A percentile compares a stretch with the other conserved stretches of the same genome.
These are phyloP conservation scores for Sebastes taczanowskii DNA, from an alignment of 2,797 vertebrate genomes.

Conservation along the genomic window DNA sequence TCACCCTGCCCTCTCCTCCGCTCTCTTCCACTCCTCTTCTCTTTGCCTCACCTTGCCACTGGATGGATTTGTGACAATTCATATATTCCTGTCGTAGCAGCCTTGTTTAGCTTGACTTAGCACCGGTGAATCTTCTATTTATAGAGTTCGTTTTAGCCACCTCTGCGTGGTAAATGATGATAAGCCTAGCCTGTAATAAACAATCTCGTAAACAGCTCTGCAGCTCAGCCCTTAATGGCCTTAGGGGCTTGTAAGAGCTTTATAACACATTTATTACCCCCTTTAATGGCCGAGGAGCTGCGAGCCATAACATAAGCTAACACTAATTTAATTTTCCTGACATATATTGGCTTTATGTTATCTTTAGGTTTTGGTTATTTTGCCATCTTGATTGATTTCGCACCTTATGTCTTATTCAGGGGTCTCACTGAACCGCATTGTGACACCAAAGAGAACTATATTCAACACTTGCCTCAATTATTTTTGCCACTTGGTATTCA, in stretches of 20 bases:
- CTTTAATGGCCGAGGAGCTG: slow-evolving; percentile 76
- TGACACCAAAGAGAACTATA: slow-evolving; percentile 55
- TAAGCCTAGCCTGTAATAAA: slow-evolving; percentile 81
- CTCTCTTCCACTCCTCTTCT: slow-evolving; percentile 2
- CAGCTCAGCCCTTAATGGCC: slow-evolving; percentile 76
- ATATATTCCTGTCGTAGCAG: slow-evolving; percentile 13
- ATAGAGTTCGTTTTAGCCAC: slow-evolving; percentile 67
- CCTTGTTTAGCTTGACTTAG: slow-evolving; percentile 49
- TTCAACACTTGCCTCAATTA: slow-evolving; percentile 70
- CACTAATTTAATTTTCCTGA: slow-evolving; percentile 72
- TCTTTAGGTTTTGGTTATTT: slow-evolving; percentile 70
- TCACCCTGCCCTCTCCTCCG: slow-evolving; percentile 39
- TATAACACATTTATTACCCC: slow-evolving; percentile 83
- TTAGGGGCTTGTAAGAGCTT: slow-evolving; percentile 80
- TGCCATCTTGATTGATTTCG: slow-evolving; percentile 58
- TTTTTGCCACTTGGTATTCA: slow-evolving; percentile 73
- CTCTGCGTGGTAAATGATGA: slow-evolving; percentile 75
- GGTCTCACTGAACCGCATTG: slow-evolving; percentile 25
- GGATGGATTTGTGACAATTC: slow-evolving; percentile 46
- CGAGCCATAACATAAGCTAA: slow-evolving; percentile 73
- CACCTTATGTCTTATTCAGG: slow-evolving; percentile 18
- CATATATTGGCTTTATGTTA: slow-evolving; percentile 69
- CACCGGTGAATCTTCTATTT: slow-evolving; percentile 61
- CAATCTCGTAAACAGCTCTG: slow-evolving; percentile 82
- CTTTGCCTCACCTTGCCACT: slow-evolving; percentile 40